Evolutionary conservation across 2,113 vertebrate genomes (phyloP).

Genomic region (Columba janthina): DNA sequence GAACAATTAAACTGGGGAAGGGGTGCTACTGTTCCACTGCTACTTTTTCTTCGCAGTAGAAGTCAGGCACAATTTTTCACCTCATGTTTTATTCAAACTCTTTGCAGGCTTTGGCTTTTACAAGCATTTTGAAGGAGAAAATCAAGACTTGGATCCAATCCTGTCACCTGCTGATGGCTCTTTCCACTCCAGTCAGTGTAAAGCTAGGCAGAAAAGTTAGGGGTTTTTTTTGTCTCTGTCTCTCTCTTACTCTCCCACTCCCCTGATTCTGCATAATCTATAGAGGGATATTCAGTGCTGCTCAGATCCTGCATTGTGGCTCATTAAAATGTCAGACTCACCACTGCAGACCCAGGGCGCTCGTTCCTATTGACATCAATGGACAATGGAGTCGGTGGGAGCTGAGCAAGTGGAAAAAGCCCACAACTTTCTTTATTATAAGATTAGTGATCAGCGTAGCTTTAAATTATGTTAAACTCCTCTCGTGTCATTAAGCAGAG

Average conservation of each 20-base stretch:
- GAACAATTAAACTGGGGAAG: not conserved
- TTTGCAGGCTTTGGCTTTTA: not conserved
- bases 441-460: not conserved
- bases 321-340: constrained; percentile 45
- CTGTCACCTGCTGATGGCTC: not conserved
- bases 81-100: constrained; percentile 1
- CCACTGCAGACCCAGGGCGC: not conserved
- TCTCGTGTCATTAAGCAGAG: not conserved
- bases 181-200: not conserved
- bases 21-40: not conserved
- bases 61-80: not conserved
- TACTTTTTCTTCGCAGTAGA: not conserved
- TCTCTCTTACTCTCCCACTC: not conserved
- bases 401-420: not conserved
- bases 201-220: not conserved
- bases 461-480: constrained; percentile 11
- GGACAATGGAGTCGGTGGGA: not conserved
- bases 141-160: not conserved
- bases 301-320: not conserved
- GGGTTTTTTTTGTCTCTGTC: not conserved
- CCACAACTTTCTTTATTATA: not conserved
- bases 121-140: not conserved
- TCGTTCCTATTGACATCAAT: constrained; percentile 1
- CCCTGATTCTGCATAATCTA: not conserved
- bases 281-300: not conserved